These are phyloP conservation scores for Venustaconcha ellipsiformis DNA, from an alignment of 1,140 invertebrate species.

Conservation along the genomic window DNA sequence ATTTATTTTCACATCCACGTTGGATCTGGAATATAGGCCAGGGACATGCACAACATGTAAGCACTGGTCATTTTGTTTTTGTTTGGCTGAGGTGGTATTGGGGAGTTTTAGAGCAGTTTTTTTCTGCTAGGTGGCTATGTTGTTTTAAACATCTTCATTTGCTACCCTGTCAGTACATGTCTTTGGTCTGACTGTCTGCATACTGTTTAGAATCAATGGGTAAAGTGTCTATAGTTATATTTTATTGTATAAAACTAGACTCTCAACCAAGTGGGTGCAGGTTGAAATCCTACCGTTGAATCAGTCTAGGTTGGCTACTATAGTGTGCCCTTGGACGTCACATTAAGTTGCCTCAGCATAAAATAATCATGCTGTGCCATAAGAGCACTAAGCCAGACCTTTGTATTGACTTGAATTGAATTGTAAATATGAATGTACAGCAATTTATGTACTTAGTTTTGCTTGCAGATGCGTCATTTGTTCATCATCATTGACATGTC, in stretches of 20 bases:
- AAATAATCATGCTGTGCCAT: too few species aligned
- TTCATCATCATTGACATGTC: conserved; percentile 94
- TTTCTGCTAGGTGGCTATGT: too few species aligned
- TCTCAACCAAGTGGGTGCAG: too few species aligned
- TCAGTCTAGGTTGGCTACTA: too few species aligned
- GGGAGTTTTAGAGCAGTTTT: too few species aligned
- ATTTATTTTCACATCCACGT: too few species aligned
- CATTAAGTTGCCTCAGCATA: background rate
- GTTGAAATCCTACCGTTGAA: background rate
- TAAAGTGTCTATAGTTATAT: background rate
- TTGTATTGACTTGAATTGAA: background rate
- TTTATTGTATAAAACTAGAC: background rate
- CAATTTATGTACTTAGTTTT: conserved; percentile 5
- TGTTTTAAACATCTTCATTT: too few species aligned
- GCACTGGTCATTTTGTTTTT: too few species aligned
- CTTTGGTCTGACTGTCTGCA: background rate
- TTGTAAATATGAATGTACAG: conserved; percentile 5
- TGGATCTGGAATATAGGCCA: too few species aligned
- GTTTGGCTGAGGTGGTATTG: too few species aligned
- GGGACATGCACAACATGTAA: too few species aligned
- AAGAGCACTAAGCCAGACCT: background rate
- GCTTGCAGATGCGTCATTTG: conserved; percentile 80
- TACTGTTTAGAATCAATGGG: background rate
- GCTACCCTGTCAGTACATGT: too few species aligned
- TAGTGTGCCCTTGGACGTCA: background rate